Conservation (phyloP, 2,113 vertebrate species). For the Megaceryle torquata region DNA sequence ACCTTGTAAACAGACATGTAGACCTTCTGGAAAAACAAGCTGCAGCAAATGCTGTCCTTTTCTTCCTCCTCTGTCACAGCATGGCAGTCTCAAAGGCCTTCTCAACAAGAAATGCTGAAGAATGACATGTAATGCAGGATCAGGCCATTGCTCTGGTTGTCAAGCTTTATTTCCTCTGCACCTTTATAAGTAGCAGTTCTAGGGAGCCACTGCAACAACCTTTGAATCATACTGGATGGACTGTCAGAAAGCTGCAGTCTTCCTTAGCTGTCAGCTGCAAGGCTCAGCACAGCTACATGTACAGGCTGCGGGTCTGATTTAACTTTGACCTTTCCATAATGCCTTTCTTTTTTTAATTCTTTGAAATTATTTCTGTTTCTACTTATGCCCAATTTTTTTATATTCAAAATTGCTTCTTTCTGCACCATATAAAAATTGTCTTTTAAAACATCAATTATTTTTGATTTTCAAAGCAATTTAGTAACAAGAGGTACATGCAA, state of each 20-base stretch:
- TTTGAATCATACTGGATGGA: neutral
- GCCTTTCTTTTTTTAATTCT: neutral
- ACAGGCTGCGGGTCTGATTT: neutral
- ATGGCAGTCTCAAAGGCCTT: neutral
- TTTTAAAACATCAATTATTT: slow-evolving; percentile 38
- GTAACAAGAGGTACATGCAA: neutral
- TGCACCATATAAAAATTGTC: neutral
- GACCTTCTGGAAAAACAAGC: neutral
- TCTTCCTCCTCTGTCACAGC: neutral
- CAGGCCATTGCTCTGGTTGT: neutral
- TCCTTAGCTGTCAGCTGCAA: neutral
- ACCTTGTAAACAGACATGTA: neutral
- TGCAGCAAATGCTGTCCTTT: neutral
- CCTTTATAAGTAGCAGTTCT: neutral
- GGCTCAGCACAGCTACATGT: neutral
- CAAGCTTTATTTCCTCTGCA: neutral
- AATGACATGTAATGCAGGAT: neutral
- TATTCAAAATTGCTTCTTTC: neutral
- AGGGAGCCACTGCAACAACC: neutral
- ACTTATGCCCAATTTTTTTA: neutral
- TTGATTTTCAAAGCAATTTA: slow-evolving; percentile 40
- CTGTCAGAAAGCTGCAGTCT: neutral
- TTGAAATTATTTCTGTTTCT: neutral
- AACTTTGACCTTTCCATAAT: neutral
- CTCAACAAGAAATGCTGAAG: neutral